phyloP scores from a whole-genome alignment of 2,113 vertebrate species.

The Artemisiospiza belli region DNA sequence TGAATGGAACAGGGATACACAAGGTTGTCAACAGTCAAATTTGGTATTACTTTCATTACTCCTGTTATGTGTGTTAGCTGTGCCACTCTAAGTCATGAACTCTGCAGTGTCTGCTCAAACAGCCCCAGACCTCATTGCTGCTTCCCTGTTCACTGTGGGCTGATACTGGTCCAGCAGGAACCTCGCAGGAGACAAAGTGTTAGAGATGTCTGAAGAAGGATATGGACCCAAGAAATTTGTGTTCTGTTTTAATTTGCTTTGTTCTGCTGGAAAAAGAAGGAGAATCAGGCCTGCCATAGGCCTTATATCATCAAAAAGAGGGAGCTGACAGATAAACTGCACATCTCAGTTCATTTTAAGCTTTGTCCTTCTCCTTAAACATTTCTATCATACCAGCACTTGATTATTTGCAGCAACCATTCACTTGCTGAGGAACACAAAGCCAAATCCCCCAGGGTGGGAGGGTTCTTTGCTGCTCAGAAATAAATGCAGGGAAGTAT shows the following conservation, averaged over 20 bases:
- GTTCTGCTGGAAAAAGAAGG: background rate
- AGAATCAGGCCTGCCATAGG: background rate
- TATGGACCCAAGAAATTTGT: background rate
- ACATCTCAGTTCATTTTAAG: background rate
- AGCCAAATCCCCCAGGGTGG: background rate
- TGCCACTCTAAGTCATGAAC: background rate
- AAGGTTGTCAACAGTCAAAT: background rate
- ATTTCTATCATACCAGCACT: background rate
- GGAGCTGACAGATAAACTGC: background rate
- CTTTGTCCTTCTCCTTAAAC: background rate
- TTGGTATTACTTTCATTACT: background rate
- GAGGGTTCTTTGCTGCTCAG: background rate
- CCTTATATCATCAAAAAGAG: background rate
- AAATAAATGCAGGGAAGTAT: background rate
- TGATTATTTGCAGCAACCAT: background rate
- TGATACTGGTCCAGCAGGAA: background rate
- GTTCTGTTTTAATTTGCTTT: background rate
- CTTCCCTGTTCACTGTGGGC: background rate
- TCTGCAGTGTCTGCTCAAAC: background rate
- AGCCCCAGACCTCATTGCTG: background rate
- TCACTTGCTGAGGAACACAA: background rate
- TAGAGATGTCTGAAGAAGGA: background rate
- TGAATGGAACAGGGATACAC: background rate
- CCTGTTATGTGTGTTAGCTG: background rate
- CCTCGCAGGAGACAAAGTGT: background rate